Percentiles rank a stretch among this genome's conserved stretches.
Conservation (phyloP, 2,797 vertebrate genomes). For the Darevskia mixta region DNA sequence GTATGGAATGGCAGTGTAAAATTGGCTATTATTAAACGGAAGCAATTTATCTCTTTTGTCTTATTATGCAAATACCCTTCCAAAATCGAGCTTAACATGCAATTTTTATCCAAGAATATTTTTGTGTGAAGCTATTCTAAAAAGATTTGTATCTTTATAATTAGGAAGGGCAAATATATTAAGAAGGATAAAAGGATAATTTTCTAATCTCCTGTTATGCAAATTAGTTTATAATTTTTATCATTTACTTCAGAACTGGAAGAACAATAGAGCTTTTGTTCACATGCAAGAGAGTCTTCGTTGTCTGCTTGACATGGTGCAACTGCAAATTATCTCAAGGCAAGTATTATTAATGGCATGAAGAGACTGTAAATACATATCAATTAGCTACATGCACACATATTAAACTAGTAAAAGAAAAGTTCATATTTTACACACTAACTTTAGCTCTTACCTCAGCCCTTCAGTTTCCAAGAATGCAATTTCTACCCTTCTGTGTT, state of each 20-base stretch:
- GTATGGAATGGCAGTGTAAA: background rate
- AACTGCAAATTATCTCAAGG: conserved; percentile 51
- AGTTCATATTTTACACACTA: conserved; percentile 37
- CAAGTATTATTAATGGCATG: conserved; percentile 50
- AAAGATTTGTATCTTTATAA: conserved; percentile 87
- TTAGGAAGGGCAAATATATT: conserved; percentile 84
- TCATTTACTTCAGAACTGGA: conserved; percentile 78
- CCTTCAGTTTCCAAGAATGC: background rate
- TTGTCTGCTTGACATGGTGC: conserved; percentile 67
- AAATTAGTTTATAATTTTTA: conserved; percentile 82
- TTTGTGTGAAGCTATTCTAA: conserved; percentile 79
- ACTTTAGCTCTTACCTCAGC: background rate
- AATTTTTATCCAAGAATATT: conserved; percentile 78
- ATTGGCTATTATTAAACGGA: conserved; percentile 73
- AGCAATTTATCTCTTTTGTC: conserved; percentile 75
- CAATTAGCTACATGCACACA: conserved; percentile 54
- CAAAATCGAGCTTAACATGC: conserved; percentile 78
- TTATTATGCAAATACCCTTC: conserved; percentile 76
- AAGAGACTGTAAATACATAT: conserved; percentile 48
- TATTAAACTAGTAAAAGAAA: conserved; percentile 37
- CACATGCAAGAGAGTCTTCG: conserved; percentile 61
- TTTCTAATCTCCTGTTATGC: conserved; percentile 82
- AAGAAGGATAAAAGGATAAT: conserved; percentile 83
- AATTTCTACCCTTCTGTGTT: background rate
- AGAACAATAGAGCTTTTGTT: conserved; percentile 78